Conservation (phyloP, 1,140 invertebrate species). For the Euglossa dilemma region DNA sequence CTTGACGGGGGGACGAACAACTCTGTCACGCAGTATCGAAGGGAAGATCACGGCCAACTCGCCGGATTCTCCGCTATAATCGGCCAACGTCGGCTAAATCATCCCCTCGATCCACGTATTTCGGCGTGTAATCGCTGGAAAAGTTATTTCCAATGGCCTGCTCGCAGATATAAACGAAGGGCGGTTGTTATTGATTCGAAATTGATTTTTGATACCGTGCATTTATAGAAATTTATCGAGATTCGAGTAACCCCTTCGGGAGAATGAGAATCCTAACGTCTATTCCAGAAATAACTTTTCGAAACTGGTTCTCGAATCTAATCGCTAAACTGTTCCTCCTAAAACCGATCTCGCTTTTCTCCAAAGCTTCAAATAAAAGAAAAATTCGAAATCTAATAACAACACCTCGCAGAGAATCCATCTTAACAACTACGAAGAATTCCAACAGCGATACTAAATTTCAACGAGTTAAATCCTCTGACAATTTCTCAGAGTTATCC, state of each 20-base stretch:
- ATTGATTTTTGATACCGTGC: not conserved
- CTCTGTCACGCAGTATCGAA: conserved; percentile 10
- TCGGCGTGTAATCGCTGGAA: not conserved
- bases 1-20: not conserved
- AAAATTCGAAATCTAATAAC: too few species aligned
- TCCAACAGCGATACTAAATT: too few species aligned
- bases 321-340: not conserved
- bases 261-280: too few species aligned
- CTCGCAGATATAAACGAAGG: not conserved
- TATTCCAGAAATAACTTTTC: not conserved
- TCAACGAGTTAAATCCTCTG: too few species aligned
- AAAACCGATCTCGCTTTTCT: not conserved
- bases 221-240: not conserved
- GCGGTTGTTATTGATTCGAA: not conserved
- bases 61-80: conserved; percentile 1
- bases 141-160: not conserved
- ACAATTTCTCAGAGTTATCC: too few species aligned
- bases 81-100: conserved; percentile 1
- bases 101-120: not conserved
- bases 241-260: not conserved
- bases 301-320: too few species aligned
- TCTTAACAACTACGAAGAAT: too few species aligned
- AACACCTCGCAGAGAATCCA: too few species aligned
- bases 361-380: too few species aligned
- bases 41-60: not conserved